Evolutionary conservation across 2,888 invertebrate species (phyloP), one percentile per base, ranked within the genome.

Genomic region (Lasioglossum oenotherae): DNA sequence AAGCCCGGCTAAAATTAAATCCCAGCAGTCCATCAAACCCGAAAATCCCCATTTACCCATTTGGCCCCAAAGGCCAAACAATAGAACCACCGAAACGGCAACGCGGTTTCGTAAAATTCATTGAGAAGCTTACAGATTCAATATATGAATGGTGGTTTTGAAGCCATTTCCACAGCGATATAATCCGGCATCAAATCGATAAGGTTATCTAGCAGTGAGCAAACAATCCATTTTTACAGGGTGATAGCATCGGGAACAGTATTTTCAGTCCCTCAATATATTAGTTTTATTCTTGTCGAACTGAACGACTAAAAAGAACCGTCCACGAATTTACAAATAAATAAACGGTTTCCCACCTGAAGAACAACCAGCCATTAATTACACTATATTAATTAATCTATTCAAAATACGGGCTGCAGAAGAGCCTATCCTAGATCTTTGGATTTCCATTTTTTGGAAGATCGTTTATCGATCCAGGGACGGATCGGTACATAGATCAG

Each of bases 401-500:
- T 53, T 23, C 23, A n/a, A 53, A n/a, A 53, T 53, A 53, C 3
- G 0, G n/a, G 53, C 53, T 53, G 3, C 53, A 3, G n/a, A 53
- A n/a, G 16, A 31, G 27, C 16, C 16, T 6, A 16, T 14, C 4
- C 60, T 27, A 60, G 16, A 14, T 64, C 27, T 64, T 64, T 0
- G 16, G 64, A 64, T 16, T 14, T 64, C 4, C 0, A 16, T 64
- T 64, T 31, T 31, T 2, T 8, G n/a, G 10, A 14, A 27, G n/a
- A 14, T 64, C 64, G 4, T 5, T 64, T 23, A 67, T 23, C 0
- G 35, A 35, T 67, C 67, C 23, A 19, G 16, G 0, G 16, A 35
- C 1, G 35, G 8, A 19, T 67, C 67, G 10, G 38, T 69, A 23
- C 83, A 78, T 23, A 93, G 81, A 78, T 92, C 90, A 0, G 93